Conservation (phyloP, 2,888 invertebrate species). For the Limnephilus lunatus region DNA sequence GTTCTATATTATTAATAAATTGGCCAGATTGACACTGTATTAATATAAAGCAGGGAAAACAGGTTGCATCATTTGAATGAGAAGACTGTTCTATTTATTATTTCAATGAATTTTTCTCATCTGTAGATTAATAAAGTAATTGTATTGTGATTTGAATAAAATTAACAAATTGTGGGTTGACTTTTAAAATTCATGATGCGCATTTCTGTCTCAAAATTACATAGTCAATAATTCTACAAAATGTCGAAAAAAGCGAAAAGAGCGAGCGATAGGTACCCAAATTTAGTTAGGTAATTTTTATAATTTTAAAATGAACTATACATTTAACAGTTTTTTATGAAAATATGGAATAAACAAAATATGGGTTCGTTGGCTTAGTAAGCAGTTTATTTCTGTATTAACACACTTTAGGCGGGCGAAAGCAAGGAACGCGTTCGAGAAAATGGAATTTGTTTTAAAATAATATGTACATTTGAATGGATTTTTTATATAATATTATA, state of each 20-base stretch:
- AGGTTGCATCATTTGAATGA: not conserved
- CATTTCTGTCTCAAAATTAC: not conserved
- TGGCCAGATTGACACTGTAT: not conserved
- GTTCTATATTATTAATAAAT: not conserved
- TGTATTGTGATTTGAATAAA: conserved; percentile 2
- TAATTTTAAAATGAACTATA: too few relatives aligned
- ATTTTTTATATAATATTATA: too few relatives aligned
- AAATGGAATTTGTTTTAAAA: too few relatives aligned
- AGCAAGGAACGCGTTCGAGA: too few relatives aligned
- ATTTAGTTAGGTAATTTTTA: too few relatives aligned
- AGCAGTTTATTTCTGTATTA: too few relatives aligned
- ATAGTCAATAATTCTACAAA: not conserved
- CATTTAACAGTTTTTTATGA: too few relatives aligned
- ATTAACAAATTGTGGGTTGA: not conserved
- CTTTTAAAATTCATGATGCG: not conserved
- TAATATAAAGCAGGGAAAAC: not conserved
- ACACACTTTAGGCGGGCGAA: too few relatives aligned
- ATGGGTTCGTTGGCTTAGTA: too few relatives aligned
- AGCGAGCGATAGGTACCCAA: too few relatives aligned
- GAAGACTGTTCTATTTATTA: conserved; percentile 2
- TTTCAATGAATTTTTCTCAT: not conserved
- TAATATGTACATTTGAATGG: too few relatives aligned
- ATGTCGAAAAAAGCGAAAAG: not conserved
- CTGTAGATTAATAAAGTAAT: not conserved
- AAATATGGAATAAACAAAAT: too few relatives aligned